Conservation (phyloP, 2,888 invertebrate species). For the Apamea monoglypha region DNA sequence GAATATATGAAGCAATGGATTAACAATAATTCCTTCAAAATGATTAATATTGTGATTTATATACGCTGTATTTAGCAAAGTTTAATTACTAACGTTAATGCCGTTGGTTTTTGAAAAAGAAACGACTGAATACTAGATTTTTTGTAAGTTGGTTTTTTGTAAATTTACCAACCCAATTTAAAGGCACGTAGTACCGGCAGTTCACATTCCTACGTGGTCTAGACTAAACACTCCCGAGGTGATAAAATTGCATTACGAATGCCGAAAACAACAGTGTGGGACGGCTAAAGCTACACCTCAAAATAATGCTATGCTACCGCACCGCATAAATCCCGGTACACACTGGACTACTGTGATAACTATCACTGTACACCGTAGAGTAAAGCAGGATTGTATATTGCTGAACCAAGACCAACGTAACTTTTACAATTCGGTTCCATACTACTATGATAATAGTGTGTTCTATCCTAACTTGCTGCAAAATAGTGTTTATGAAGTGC, state of each 20-base stretch:
- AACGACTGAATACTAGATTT: neutral
- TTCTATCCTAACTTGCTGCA: neutral
- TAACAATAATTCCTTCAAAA: neutral
- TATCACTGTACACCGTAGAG: constrained; percentile 4
- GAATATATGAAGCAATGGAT: neutral
- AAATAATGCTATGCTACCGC: constrained; percentile 23
- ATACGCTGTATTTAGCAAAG: neutral
- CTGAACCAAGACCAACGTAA: constrained; percentile 19
- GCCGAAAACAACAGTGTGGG: constrained; percentile 11
- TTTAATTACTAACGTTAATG: neutral
- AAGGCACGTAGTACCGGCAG: neutral
- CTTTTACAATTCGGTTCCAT: neutral
- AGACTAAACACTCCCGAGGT: neutral
- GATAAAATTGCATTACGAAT: constrained; percentile 28
- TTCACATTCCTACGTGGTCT: neutral
- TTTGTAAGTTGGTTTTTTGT: neutral
- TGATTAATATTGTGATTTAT: no score
- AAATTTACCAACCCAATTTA: neutral
- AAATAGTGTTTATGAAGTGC: neutral
- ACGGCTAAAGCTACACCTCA: constrained; percentile 32
- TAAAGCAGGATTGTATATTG: constrained; percentile 20
- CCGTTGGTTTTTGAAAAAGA: neutral
- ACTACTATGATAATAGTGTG: neutral
- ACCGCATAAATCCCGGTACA: constrained; percentile 39
- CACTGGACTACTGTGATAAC: constrained; percentile 9